Evolutionary conservation across 2,797 vertebrate species (phyloP), one percentile per base, ranked within the genome.

Genomic region (Poecilia velifera): DNA sequence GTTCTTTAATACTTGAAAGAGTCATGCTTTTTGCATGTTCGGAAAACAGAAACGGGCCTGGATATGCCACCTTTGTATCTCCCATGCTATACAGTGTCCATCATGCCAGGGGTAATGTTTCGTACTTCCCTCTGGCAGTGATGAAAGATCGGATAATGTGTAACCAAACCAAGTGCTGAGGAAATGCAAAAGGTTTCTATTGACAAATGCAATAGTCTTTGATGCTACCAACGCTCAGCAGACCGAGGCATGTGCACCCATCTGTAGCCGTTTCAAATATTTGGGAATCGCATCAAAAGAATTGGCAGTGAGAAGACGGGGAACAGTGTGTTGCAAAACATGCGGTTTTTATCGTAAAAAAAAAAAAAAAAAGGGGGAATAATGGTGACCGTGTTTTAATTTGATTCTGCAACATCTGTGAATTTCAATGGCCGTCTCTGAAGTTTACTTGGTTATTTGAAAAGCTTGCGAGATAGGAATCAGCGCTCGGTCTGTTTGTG

Each of bases 71-170:
- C 92, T 92, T 90, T 84, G 78, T 72, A 83, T 91, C 74, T 76
- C 82, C 90, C 96, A 96, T 97, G 95, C 97, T 97, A 96, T 97
- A 97, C 97, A 97, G 95, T 92, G 93, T 94, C 93, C 92, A 90
- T 96, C 97, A 98, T 98, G 97, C 97, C 95, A 95, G 95, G 95
- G 91, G 82, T 94, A 90, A 94, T 66, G 75, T 80, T 90, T 78
- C 78, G 80, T 84, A 3, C 72, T 90, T 87, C 90, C 87, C 81
- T 85, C 76, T 86, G 88, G 88, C 91, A 91, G 88, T 94, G 94
- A 94, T 91, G 92, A 95, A 93, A 92, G 77, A 93, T 86, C 76
- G 86, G 87, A 86, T 57, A 83, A 92, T 82, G 90, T 86, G 83
- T 90, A 89, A 82, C 39, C 89, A 93, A 93, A 92, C 90, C 91